Conservation (phyloP, 2,797 vertebrate species). For the Ctenopoma multispine region DNA sequence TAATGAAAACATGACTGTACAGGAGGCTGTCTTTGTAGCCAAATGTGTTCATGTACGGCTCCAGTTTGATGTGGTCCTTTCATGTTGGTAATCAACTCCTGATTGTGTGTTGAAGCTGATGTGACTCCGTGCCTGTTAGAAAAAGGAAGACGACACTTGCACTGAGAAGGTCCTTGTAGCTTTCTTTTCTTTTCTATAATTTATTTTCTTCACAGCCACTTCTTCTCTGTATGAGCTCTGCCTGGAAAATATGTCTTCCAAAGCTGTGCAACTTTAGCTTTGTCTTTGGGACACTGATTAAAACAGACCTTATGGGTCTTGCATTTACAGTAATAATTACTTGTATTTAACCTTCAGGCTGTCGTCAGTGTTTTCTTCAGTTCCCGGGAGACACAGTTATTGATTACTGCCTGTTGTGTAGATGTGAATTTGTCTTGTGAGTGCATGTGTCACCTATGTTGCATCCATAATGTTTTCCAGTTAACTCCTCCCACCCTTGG, state of each 20-base stretch:
- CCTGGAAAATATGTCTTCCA: constrained; percentile 42
- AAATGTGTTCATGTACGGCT: constrained; percentile 30
- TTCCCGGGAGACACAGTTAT: constrained; percentile 28
- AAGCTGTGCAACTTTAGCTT: constrained; percentile 46
- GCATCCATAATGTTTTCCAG: constrained; percentile 95
- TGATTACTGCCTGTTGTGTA: constrained; percentile 46
- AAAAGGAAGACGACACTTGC: constrained; percentile 82
- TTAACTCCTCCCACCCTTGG: constrained; percentile 93
- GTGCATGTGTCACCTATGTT: constrained; percentile 84
- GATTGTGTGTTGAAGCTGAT: constrained; percentile 83
- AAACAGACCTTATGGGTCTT: constrained; percentile 24
- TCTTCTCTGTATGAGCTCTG: constrained; percentile 45
- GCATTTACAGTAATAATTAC: constrained; percentile 10
- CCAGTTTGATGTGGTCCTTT: constrained; percentile 32
- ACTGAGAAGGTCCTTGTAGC: constrained; percentile 78
- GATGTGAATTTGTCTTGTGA: constrained; percentile 63
- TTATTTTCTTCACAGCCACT: constrained; percentile 62
- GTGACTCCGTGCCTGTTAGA: constrained; percentile 74
- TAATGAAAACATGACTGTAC: not conserved
- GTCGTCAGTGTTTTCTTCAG: constrained; percentile 48
- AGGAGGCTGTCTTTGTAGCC: constrained; percentile 13
- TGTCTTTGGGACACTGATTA: constrained; percentile 65
- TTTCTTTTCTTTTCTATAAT: constrained; percentile 56
- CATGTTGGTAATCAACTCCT: constrained; percentile 72
- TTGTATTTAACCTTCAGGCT: constrained; percentile 23